Base-by-base conservation (phyloP, 2,113 vertebrate genomes). In the Amphiprion ocellaris region DNA sequence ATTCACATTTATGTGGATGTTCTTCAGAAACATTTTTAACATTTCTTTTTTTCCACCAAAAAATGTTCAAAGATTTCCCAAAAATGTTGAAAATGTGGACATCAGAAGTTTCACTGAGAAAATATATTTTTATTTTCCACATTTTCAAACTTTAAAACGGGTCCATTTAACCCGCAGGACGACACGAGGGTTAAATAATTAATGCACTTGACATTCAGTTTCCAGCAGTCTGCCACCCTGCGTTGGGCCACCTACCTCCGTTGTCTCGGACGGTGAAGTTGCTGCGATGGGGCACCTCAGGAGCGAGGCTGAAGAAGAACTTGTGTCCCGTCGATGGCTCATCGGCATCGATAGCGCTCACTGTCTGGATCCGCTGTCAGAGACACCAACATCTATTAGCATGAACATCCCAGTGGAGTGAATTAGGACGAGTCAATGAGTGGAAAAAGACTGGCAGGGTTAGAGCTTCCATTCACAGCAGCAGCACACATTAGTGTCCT, bases 251-350 rank as follows among this genome's bases (percentile, higher is more conserved):
- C 84, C 92, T 91, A 99, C 97, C 97, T 96, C 94, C 95, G 59
- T 99, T 98, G 87, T 99, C 97, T 66, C 90, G 95, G 65, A 99
- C 87, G 1, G 96, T 97, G 88, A 99, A 99, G 89, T 98, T 99
- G 64, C 96, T 95, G 74, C 93, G 95, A 87, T 92, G 90, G 24
- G 89, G 91, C 87, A 91, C 95, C 84, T 98, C 96, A 0, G 96
- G 92, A 79, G 96, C 95, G 94, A 98, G 84, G 65, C 90, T 94
- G 93, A 99, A 99, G 24, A 94, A 97, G 83, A 99, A 98, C 24
- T 95, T 95, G 90, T 98, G 97, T 80, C 98, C 97, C 0, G 87
- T 88, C 24, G 93, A 88, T 0, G 97, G 95, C 64, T 97, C 96
- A 0, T 99, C 98, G 16, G 94, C 96, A 87, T 99, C 98, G 47